Conservation (phyloP, 2,113 vertebrate species). For the Notechis scutatus region DNA sequence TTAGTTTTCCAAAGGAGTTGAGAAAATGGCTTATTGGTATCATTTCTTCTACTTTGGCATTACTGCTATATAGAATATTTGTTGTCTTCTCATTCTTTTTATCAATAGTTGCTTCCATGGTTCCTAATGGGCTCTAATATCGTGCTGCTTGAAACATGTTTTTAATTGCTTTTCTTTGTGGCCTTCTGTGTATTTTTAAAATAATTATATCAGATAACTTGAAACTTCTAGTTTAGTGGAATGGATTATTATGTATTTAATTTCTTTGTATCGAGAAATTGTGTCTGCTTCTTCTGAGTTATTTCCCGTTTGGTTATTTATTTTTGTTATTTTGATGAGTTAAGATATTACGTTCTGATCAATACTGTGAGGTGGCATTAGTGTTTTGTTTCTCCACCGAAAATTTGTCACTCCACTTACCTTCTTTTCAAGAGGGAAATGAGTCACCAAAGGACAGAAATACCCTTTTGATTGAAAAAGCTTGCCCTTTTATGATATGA, state of each 20-base stretch:
- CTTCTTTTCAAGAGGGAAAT: neutral
- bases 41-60: neutral
- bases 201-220: neutral
- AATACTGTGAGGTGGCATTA: neutral
- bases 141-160: neutral
- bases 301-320: neutral
- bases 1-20: neutral
- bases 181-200: neutral
- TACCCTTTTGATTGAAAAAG: neutral
- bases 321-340: neutral
- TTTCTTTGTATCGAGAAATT: neutral
- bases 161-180: neutral
- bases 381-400: neutral
- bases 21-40: neutral
- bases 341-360: neutral
- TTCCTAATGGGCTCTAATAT: neutral
- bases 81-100: neutral
- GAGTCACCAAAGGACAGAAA: neutral
- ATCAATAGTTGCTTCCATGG: neutral
- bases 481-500: neutral
- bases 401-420: neutral
- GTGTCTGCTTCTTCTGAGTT: neutral
- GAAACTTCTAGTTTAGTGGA: neutral
- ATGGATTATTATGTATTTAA: neutral
- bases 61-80: neutral